phyloP scores from a whole-genome alignment of 2,113 vertebrate genomes.

The Prunella fulvescens region DNA sequence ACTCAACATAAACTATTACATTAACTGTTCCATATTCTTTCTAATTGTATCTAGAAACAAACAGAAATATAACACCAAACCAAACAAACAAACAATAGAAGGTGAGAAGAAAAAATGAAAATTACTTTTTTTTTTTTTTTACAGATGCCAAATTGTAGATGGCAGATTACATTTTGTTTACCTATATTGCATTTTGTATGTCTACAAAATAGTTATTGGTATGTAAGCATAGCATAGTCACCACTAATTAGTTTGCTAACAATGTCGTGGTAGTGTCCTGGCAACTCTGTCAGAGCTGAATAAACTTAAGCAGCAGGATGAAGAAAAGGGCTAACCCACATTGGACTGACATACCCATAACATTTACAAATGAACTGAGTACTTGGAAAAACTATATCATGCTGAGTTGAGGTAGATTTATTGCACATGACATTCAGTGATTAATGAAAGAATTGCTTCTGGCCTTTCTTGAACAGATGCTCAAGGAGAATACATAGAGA shows the following conservation, averaged over 20 bases:
- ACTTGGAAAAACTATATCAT: constrained; percentile 31
- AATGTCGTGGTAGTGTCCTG: neutral
- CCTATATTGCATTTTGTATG: neutral
- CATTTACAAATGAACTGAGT: constrained; percentile 35
- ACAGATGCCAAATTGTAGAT: neutral
- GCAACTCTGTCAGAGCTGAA: neutral
- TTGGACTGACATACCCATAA: neutral
- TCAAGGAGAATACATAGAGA: neutral
- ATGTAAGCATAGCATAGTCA: neutral
- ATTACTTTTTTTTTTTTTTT: neutral
- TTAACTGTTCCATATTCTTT: neutral
- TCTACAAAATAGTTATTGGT: neutral
- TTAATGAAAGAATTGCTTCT: constrained; percentile 14
- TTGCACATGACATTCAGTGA: constrained; percentile 37
- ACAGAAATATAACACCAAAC: too few species aligned
- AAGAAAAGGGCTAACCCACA: neutral
- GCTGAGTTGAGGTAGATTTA: constrained; percentile 41
- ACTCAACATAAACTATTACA: neutral
- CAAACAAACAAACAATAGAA: neutral
- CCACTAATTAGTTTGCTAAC: neutral
- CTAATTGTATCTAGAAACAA: neutral
- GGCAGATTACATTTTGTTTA: neutral
- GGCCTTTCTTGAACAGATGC: neutral
- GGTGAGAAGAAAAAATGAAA: neutral
- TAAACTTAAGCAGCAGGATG: neutral